phyloP scores from a whole-genome alignment of 2,888 invertebrate genomes.

The Chorisops tibialis region DNA sequence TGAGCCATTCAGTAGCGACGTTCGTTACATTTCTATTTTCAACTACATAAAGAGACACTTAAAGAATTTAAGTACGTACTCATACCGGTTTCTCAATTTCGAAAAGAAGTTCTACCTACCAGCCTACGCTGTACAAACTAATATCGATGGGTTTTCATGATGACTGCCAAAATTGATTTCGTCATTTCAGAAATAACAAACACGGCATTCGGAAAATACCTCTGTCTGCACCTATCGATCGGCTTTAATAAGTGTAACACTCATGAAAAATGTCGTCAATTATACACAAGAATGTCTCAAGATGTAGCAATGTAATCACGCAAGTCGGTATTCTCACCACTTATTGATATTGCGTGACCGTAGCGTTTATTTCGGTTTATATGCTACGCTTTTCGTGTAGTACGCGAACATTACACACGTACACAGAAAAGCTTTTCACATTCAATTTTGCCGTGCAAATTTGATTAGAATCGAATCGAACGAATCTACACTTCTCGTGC shows the following conservation, averaged over 20 bases:
- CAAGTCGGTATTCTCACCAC: background rate
- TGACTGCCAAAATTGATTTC: too few relatives aligned
- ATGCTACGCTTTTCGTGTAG: background rate
- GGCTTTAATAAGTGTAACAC: constrained; percentile 7
- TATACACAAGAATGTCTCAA: constrained; percentile 1
- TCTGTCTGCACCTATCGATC: background rate
- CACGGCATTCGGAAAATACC: too few relatives aligned
- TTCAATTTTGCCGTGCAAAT: constrained; percentile 15
- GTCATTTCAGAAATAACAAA: too few relatives aligned
- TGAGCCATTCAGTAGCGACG: too few relatives aligned
- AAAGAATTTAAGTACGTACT: too few relatives aligned
- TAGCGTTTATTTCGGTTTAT: background rate
- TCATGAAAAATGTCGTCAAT: constrained; percentile 4
- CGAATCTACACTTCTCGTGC: background rate
- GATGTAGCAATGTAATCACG: background rate
- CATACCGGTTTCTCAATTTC: too few relatives aligned
- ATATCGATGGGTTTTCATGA: too few relatives aligned
- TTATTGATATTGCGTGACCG: constrained; percentile 4
- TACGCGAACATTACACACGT: background rate
- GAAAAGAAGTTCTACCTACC: too few relatives aligned
- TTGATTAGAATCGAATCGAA: constrained; percentile 14
- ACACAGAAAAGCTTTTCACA: background rate
- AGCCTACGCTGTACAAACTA: too few relatives aligned
- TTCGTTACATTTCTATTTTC: too few relatives aligned
- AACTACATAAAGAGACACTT: too few relatives aligned